Evolutionary conservation across 2,797 vertebrate species (phyloP).

Genomic region (Todus mexicanus): DNA sequence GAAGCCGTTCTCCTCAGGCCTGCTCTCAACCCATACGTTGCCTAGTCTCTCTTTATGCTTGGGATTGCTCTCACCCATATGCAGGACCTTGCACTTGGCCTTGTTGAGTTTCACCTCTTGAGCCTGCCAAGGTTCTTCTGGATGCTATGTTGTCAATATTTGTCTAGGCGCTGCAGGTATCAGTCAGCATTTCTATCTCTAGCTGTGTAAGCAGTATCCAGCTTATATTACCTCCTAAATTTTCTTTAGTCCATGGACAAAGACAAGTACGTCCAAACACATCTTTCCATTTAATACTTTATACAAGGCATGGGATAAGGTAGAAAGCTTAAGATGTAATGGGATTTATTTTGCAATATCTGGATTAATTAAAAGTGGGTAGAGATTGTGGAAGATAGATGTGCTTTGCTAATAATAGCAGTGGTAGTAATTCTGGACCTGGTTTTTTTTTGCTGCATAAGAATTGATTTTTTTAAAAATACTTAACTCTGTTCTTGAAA

Average conservation of each 20-base stretch:
- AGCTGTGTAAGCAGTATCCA: neutral
- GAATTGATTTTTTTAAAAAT: neutral
- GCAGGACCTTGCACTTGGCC: no score
- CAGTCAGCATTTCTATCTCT: neutral
- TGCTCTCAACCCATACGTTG: no score
- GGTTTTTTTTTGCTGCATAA: constrained; percentile 25
- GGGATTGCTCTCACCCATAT: no score
- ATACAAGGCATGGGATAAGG: neutral
- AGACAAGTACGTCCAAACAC: neutral
- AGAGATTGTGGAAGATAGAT: constrained; percentile 15
- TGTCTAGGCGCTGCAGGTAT: neutral
- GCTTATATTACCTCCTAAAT: neutral
- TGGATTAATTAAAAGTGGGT: constrained; percentile 53
- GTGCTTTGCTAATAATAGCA: neutral
- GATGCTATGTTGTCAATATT: neutral
- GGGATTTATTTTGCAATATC: neutral
- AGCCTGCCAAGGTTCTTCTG: no score
- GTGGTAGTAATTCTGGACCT: neutral
- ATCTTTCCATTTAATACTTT: neutral
- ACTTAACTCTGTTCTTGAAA: constrained; percentile 42
- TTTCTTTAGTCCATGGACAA: neutral
- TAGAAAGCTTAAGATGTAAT: neutral
- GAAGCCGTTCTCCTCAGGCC: no score
- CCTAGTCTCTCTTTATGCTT: no score
- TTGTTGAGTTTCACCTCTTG: no score